Base-by-base conservation (phyloP, 2,888 invertebrate species). In the Melanargia galathea region DNA sequence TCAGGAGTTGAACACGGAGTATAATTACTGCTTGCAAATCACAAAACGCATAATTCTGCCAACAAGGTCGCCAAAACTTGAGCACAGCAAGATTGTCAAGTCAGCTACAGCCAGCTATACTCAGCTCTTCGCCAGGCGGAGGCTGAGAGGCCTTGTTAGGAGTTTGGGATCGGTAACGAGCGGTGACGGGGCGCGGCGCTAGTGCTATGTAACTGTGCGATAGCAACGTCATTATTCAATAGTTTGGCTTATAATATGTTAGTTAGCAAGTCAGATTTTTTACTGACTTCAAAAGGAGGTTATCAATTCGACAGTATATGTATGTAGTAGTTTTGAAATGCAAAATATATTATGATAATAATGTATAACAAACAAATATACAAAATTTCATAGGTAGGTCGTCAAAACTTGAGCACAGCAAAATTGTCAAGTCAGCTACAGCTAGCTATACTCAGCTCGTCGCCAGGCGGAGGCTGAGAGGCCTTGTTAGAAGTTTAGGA, bases 81-180 rank as follows among this genome's bases (percentile, higher is more conserved):
- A 4, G 3, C n/a, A 38, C 38, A 38, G n/a, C 45, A 22, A 18
- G 22, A 48, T 0, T 11, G 13, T 13, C 10, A 6, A 18, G 24
- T 48, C 2, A 22, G n/a, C n/a, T 5, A 1, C 7, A 49, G 30
- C 52, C 11, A 20, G 33, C 1, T 52, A 35, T 20, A 35, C 20
- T 13, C 20, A 13, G 52, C 20, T 20, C 20, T 11, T 18, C n/a
- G 13, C n/a, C 13, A 20, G 13, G 24, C 10, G 13, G 10, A 22
- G 11, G 20, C 30, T 40, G n/a, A 60, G 60, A 52, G 52, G n/a
- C 22, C 51, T 60, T 46, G 62, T 62, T 62, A 57, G 35, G 38
- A 51, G 45, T 40, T 61, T 43, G 33, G 20, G 45, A 22, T 43
- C 38, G 30, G 48, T 56, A 62, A 62, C 62, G 16, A 62, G 62